Evolutionary conservation across 1,140 invertebrate species (phyloP).

Genomic region (Pinna nobilis): DNA sequence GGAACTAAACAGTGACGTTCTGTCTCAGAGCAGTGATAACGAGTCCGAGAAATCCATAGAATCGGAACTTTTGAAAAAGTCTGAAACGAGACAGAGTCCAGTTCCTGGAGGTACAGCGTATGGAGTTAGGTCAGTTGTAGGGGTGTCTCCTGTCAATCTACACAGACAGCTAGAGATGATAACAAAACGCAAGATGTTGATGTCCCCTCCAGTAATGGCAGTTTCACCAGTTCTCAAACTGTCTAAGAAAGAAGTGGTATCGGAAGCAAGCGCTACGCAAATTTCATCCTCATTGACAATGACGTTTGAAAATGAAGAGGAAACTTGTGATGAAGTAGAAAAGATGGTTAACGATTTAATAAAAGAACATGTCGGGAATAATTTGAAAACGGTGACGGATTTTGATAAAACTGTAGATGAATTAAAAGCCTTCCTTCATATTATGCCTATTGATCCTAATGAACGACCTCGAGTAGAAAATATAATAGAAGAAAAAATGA

Average conservation of each 20-base stretch:
- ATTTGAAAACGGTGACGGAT: background rate
- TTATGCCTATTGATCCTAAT: slow-evolving; percentile 30
- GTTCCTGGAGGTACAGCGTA: slow-evolving; percentile 8
- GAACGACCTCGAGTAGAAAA: slow-evolving; percentile 12
- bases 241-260: background rate
- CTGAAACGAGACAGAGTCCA: slow-evolving; percentile 1
- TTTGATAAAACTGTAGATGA: slow-evolving; percentile 15
- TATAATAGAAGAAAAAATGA: slow-evolving; percentile 34
- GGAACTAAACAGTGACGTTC: background rate
- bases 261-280: background rate
- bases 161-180: slow-evolving; percentile 32
- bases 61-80: slow-evolving; percentile 5
- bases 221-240: background rate
- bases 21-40: background rate
- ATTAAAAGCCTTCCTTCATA: slow-evolving; percentile 25
- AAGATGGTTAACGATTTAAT: slow-evolving; percentile 34
- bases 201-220: slow-evolving; percentile 21
- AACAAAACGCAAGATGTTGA: slow-evolving; percentile 21
- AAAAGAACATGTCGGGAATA: slow-evolving; percentile 24
- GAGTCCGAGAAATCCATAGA: slow-evolving; percentile 13
- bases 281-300: background rate
- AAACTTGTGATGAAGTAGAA: slow-evolving; percentile 22
- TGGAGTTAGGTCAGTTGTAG: slow-evolving; percentile 6
- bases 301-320: background rate
- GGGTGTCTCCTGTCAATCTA: slow-evolving; percentile 2